These are phyloP conservation scores for Blera fallax DNA, from an alignment of 2,888 invertebrate species.

Conservation along the genomic window DNA sequence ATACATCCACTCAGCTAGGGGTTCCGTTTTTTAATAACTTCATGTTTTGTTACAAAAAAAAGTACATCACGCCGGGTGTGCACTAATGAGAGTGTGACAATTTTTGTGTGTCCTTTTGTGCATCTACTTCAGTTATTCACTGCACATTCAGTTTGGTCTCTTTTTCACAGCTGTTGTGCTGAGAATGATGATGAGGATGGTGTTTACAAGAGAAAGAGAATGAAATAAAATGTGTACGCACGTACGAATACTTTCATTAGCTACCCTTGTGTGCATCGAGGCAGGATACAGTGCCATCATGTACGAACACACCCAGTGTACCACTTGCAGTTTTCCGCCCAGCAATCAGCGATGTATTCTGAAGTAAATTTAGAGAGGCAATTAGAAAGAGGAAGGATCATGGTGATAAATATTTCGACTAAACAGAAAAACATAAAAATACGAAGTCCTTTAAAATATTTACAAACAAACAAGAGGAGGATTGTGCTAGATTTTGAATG, in stretches of 20 bases:
- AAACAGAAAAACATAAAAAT: constrained; percentile 19
- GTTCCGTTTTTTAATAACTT: constrained; percentile 17
- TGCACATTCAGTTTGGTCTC: background rate
- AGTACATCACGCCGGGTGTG: constrained; percentile 45
- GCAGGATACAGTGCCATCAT: background rate
- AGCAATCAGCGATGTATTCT: constrained; percentile 57
- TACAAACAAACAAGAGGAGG: constrained; percentile 40
- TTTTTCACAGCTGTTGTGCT: background rate
- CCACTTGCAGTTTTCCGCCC: constrained; percentile 48
- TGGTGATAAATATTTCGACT: constrained; percentile 32
- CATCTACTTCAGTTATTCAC: background rate
- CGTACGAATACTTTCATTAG: constrained; percentile 51
- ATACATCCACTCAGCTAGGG: constrained; percentile 27
- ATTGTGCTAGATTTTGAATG: constrained; percentile 57
- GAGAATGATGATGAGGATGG: constrained; percentile 4
- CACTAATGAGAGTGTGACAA: constrained; percentile 63
- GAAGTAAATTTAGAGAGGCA: constrained; percentile 51
- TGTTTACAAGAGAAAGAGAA: background rate
- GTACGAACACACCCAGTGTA: background rate
- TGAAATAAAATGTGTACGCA: constrained; percentile 3
- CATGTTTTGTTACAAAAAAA: constrained; percentile 58
- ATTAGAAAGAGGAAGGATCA: constrained; percentile 29
- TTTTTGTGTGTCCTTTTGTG: constrained; percentile 41
- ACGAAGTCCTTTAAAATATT: constrained; percentile 23
- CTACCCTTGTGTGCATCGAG: constrained; percentile 46